Conservation (phyloP, 2,113 vertebrate species). For the Crocuta crocuta region DNA sequence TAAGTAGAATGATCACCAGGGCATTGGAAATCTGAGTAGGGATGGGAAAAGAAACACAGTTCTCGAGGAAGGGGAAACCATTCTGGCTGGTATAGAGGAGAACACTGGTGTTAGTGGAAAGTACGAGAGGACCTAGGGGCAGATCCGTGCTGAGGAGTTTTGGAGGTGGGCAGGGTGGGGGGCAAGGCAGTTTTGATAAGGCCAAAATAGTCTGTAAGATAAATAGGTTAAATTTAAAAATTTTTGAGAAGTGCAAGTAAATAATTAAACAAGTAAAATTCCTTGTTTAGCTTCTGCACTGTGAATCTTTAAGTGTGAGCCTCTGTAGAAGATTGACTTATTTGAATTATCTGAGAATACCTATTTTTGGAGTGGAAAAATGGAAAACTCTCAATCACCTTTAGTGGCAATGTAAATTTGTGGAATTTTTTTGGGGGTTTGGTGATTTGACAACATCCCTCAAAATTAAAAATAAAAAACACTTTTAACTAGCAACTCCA, state of each 20-base stretch:
- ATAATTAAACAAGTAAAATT: not conserved
- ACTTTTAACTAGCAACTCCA: not conserved
- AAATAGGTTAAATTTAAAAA: not conserved
- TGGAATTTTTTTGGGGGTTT: not conserved
- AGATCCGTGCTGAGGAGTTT: not conserved
- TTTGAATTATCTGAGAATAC: not conserved
- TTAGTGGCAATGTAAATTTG: not conserved
- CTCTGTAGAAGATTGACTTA: not conserved
- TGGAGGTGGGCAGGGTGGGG: not conserved
- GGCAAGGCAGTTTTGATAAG: not conserved
- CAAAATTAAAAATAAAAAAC: not conserved
- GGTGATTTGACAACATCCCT: not conserved
- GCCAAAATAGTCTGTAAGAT: not conserved
- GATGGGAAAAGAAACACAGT: not conserved
- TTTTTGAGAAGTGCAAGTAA: conserved; percentile 7
- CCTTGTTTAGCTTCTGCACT: not conserved
- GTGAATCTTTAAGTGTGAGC: not conserved
- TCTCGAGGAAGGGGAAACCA: not conserved
- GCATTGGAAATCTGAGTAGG: not conserved
- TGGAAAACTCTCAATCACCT: not conserved
- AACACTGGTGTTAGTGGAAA: not conserved
- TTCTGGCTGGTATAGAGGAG: not conserved
- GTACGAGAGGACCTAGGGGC: not conserved
- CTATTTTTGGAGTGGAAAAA: not conserved
- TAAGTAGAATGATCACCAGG: not conserved